Evolutionary conservation across 2,113 vertebrate species (phyloP).

Genomic region (Periophthalmodon schlosseri): DNA sequence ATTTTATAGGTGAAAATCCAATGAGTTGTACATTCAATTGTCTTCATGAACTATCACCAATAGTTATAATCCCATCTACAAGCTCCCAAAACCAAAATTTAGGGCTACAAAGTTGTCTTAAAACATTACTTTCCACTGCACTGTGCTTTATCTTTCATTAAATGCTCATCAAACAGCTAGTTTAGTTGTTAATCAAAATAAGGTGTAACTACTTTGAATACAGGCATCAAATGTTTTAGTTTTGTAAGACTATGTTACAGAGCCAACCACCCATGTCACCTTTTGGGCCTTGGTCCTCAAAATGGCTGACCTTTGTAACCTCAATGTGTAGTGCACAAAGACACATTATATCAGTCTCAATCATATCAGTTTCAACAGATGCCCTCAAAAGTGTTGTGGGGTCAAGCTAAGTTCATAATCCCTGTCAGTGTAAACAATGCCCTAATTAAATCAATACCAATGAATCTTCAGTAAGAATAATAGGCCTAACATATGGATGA

Average conservation of each 20-base stretch:
- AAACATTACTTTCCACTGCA: not conserved
- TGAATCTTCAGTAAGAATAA: not conserved
- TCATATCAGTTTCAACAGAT: constrained; percentile 4
- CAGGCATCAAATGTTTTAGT: not conserved
- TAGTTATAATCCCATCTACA: not conserved
- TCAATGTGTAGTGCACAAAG: not conserved
- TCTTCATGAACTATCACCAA: not conserved
- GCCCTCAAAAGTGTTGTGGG: not conserved
- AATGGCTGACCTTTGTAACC: constrained; percentile 2
- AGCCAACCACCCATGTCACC: not conserved
- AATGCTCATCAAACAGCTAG: constrained; percentile 1
- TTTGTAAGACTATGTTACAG: not conserved
- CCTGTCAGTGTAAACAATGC: not conserved
- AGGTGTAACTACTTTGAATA: not conserved
- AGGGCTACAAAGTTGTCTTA: not conserved
- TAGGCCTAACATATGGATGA: not conserved
- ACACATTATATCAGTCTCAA: not conserved
- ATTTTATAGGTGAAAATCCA: not conserved
- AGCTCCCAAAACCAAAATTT: not conserved
- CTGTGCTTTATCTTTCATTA: not conserved
- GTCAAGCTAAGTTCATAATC: constrained; percentile 11
- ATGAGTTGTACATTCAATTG: not conserved
- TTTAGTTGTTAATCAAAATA: not conserved
- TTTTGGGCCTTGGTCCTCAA: not conserved
- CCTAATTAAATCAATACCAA: not conserved